phyloP scores from a whole-genome alignment of 2,797 vertebrate species.

The Streptopelia turtur region DNA sequence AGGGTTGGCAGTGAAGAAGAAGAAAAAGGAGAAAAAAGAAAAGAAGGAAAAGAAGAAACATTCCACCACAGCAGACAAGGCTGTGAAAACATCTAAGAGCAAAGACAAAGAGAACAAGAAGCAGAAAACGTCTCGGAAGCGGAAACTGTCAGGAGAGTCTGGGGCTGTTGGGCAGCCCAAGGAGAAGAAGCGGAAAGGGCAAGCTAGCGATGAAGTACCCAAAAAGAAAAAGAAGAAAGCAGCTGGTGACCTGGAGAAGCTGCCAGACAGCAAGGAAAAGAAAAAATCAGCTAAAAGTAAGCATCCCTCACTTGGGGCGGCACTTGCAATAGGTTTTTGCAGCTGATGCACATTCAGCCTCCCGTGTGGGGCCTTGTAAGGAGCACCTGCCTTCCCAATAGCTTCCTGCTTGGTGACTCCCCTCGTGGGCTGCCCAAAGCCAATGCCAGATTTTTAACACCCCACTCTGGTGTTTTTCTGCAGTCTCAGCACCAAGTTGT shows the following conservation, averaged over 20 bases:
- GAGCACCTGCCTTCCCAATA: neutral
- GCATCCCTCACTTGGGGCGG: neutral
- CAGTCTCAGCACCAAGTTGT: neutral
- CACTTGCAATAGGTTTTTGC: neutral
- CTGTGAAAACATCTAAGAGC: neutral
- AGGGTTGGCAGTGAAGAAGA: constrained; percentile 23
- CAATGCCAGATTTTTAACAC: neutral
- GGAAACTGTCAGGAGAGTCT: constrained; percentile 62
- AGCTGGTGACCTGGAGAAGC: neutral
- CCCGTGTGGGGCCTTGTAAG: neutral
- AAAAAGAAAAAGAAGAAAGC: constrained; percentile 74
- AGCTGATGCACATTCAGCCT: neutral
- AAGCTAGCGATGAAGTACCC: neutral
- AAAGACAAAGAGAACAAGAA: constrained; percentile 72
- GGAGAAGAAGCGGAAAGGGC: constrained; percentile 69
- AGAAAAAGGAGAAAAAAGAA: constrained; percentile 63
- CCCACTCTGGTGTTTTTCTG: neutral
- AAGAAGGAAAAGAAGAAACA: constrained; percentile 63
- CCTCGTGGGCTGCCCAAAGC: neutral
- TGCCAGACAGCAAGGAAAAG: constrained; percentile 46
- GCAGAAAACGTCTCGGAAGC: constrained; percentile 52
- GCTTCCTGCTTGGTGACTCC: neutral
- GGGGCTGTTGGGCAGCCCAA: constrained; percentile 29
- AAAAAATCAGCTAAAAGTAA: constrained; percentile 78
- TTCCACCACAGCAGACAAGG: neutral